Base-by-base conservation (phyloP, 1,140 invertebrate species). In the Bombus fervidus region DNA sequence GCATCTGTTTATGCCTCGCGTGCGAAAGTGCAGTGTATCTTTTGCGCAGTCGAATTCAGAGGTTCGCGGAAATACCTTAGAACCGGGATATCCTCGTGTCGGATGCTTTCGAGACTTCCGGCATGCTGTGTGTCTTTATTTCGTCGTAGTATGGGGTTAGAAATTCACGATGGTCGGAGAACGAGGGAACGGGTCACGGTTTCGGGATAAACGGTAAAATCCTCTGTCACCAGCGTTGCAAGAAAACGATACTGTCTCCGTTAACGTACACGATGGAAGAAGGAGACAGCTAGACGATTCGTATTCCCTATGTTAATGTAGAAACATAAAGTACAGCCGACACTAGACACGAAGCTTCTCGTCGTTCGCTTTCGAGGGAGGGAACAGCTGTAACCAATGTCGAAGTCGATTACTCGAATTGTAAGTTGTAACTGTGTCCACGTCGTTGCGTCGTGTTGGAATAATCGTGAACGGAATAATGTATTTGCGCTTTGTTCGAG, bases 301-400 rank as follows among this genome's bases (percentile, higher is more conserved):
- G 92, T 93, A 92, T 93, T 93, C 92, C 91, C 85, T 92, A 93
- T 93, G 92, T 93, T 94, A 94, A 94, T 93, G 90, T 83, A 74
- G 84, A 69, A 53, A 62, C 90, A 93, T 94, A 94, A 94, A 94
- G 86, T 91, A 91, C 87, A 90, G 79, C 77, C 79, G 84, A 86
- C 87, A 87, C 83, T 89, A 86, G 86, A 89, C 84, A 82, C 77
- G 72, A 64, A 39, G 41, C 78, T 78, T 43, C 75, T 93, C 88
- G 89, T 87, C 64, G 85, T 79, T 78, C 69, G 68, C 80, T 91
- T 84, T 72, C 68, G 64, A 43, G 83, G 82, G 43, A 66, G 47
- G 92, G 85, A 92, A 89, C 93, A 93, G 92, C 92, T 93, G 92
- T 92, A 88, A 89, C 91, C 90, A 92, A 93, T 91, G 91, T 86